Evolutionary conservation across 2,797 vertebrate species (phyloP).

Genomic region (Todus mexicanus): DNA sequence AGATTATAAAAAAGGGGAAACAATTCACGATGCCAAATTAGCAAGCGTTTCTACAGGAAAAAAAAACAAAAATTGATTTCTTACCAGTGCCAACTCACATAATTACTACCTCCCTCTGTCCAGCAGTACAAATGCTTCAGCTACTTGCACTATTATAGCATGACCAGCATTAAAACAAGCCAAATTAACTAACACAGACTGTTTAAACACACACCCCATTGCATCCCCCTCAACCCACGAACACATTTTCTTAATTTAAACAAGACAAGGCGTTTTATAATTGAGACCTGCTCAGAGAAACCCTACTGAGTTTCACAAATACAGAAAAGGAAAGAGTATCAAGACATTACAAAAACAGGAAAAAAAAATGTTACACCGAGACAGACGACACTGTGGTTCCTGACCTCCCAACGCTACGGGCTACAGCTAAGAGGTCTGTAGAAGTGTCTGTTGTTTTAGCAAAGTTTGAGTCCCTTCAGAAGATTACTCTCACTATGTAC

Average conservation of each 20-base stretch:
- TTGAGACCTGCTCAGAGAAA: slow-evolving; percentile 81
- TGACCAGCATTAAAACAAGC: slow-evolving; percentile 79
- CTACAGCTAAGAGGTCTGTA: slow-evolving; percentile 30
- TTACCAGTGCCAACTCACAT: background rate
- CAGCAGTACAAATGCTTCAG: slow-evolving; percentile 78
- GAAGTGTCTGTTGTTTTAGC: slow-evolving; percentile 24
- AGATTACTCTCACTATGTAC: slow-evolving; percentile 57
- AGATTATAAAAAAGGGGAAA: background rate
- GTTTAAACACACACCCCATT: background rate
- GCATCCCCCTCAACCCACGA: background rate
- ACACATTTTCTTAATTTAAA: slow-evolving; percentile 40
- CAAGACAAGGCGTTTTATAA: slow-evolving; percentile 59
- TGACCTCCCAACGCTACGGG: background rate
- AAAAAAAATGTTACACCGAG: slow-evolving; percentile 14
- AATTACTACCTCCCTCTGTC: slow-evolving; percentile 69
- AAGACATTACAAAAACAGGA: slow-evolving; percentile 53
- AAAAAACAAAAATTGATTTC: background rate
- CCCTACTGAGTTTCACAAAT: slow-evolving; percentile 47
- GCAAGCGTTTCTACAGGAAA: background rate
- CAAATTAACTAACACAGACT: background rate
- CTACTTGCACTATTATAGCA: slow-evolving; percentile 51
- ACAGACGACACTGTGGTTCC: slow-evolving; percentile 20
- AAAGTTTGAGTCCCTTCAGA: slow-evolving; percentile 73
- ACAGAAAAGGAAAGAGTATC: slow-evolving; percentile 56
- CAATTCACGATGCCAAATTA: background rate